phyloP scores from a whole-genome alignment of 2,888 invertebrate genomes.

The Thereva unica region DNA sequence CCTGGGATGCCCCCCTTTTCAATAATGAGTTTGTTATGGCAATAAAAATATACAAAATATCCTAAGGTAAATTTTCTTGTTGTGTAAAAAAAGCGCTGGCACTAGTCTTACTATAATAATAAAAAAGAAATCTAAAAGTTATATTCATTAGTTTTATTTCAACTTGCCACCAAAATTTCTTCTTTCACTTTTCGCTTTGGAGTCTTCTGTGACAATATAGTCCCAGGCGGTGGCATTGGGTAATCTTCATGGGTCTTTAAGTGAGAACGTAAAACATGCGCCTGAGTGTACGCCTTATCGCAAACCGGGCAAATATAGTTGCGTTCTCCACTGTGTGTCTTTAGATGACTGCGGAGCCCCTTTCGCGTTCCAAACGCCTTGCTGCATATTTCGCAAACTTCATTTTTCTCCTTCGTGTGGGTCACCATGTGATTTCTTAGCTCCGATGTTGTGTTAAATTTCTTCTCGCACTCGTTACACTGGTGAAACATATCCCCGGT shows the following conservation, averaged over 20 bases:
- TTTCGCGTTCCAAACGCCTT: constrained; percentile 38
- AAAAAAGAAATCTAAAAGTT: constrained; percentile 1
- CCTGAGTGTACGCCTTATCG: constrained; percentile 33
- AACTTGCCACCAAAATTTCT: not conserved
- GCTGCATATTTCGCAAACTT: constrained; percentile 30
- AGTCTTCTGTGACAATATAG: constrained; percentile 10
- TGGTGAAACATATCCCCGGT: constrained; percentile 34
- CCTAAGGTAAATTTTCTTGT: constrained; percentile 2
- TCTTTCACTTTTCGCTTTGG: not conserved
- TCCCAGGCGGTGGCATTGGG: constrained; percentile 33
- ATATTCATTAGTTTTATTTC: not conserved
- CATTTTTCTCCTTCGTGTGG: constrained; percentile 38
- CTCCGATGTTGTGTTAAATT: constrained; percentile 31
- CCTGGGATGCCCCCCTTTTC: constrained; percentile 67
- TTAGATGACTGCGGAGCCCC: constrained; percentile 26
- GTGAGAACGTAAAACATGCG: constrained; percentile 36
- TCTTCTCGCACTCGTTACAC: constrained; percentile 34
- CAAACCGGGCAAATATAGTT: constrained; percentile 37
- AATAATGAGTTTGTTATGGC: constrained; percentile 54
- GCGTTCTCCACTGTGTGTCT: constrained; percentile 38
- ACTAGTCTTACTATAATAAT: not conserved
- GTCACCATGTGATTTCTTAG: constrained; percentile 35
- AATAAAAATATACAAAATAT: constrained; percentile 45
- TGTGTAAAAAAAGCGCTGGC: not conserved
- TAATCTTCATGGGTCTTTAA: constrained; percentile 36